Base-by-base conservation (phyloP, 2,113 vertebrate species). In the Suncus etruscus region DNA sequence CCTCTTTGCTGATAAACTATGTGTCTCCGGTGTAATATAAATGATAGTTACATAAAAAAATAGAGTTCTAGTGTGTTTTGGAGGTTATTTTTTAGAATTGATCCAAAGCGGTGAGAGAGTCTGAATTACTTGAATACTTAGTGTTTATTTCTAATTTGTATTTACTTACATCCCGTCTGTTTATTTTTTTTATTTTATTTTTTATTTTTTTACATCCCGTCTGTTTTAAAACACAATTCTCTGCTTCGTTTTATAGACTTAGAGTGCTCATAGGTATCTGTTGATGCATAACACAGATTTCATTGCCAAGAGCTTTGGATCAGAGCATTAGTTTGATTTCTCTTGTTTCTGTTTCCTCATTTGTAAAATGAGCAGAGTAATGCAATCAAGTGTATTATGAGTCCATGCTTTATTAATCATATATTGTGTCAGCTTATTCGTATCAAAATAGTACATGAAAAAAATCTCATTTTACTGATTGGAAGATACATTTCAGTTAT, bases 11-110 rank as follows among this genome's bases (percentile, higher is more conserved):
- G 86, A 95, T 97, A 96, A 97, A 76, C 96, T 94, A 85, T 89
- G 77, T 1, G 0, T 51, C 25, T 94, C 54, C 81, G 93, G 83
- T 84, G 61, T 91, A 87, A 83, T 93, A 24, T 48, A 96, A 89
- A 16, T 69, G 79, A 91, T 95, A 91, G 93, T 32, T 58, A 11
- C 68, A 27, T 77, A 93, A 88, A 88, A 89, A 47, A 88, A 47
- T 95, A 89, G 39, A 90, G 68, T 95, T 93, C 95, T 32, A 91
- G 94, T 83, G 25, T 95, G 80, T 95, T 95, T 96, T 96, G 70
- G 87, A 96, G 91, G 81, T 96, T 97, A 96, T 51, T 79, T 86
- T 95, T 92, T 95, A 95, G 85, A 96, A 96, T 74, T 92, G 32
- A 94, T 95, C 80, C 66, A 74, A 92, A 96, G 50, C 0, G 65